Evolutionary conservation across 2,888 invertebrate genomes (phyloP), one percentile per base, ranked within the genome.

Genomic region (Leuctra nigra): DNA sequence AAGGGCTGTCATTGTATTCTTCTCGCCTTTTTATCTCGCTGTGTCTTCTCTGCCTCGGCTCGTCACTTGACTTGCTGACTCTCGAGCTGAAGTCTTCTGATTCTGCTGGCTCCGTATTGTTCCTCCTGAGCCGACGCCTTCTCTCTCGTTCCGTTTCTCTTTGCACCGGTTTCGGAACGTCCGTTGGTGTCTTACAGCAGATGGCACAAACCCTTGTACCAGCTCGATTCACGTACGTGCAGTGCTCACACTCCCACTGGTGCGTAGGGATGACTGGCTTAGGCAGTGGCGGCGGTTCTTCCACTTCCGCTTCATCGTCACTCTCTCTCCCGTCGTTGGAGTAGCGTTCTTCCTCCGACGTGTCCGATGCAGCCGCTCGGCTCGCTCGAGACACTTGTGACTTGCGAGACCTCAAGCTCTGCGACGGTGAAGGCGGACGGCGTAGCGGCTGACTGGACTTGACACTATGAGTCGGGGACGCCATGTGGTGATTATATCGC

Each of bases 211-310:
- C 87, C 64, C 85, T 82, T 0, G 84, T 81, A 18, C 85, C 86
- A 0, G 86, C 75, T 59, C 87, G 85, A 68, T 94, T 94, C 2
- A 91, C 86, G 68, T 84, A 92, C 0, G 93, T 94, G 68, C 93
- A 94, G 67, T 91, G 90, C 67, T 91, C 89, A 70, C 93, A 94
- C 62, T 88, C 83, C 93, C 93, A 94, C 55, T 80, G 75, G 13
- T 78, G 73, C 36, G 70, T 73, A 0, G 83, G 81, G 57, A 54
- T 63, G 52, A 48, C 58, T 53, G 9, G 67, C 64, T 38, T 64
- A 13, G 78, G 75, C 1, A 76, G 74, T 13, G 76, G 74, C 52
- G 38, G 62, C 57, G 59, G 53, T 2, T 64, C 63, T 4, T 63
- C 63, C 22, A 61, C 39, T 18, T 56, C 52, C 24, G 54, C 59